Base-by-base conservation (phyloP, 1,140 invertebrate genomes). In the Tetragonula clypearis region DNA sequence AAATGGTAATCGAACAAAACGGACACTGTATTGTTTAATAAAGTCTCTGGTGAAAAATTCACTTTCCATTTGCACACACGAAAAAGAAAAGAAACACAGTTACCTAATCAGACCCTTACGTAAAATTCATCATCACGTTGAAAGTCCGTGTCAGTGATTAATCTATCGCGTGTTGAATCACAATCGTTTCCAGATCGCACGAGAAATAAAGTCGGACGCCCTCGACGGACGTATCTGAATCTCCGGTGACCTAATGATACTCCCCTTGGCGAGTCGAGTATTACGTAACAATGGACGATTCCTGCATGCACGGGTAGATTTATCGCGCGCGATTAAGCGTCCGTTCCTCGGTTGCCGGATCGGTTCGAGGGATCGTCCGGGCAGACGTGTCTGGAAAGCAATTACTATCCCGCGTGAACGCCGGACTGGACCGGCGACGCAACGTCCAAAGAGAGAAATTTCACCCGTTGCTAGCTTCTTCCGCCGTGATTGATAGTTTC, bases 351-450 rank as follows among this genome's bases (percentile, higher is more conserved):
- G 12, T 68, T 73, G 62, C 49, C 26, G 66, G 17, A 78, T 80
- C 41, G 41, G 86, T 84, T 81, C 62, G 80, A 49, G 86, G 72
- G 68, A 74, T 35, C 76, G 78, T 82, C 62, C 65, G 21, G 35
- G 72, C 73, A 62, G 83, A 58, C 65, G 79, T 76, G 83, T 62
- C 71, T 53, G 73, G 56, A 68, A 89, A 89, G 84, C 84, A 89
- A 88, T 89, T 88, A 86, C 66, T 8, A 35, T 35, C 71, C 72
- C 60, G 77, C 60, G 79, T 83, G 80, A 86, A 86, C 69, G 62
- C 84, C 77, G 65, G 60, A 23, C 62, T 72, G 72, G 41, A 58
- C 4, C 56, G 58, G 53, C 55, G 77, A 86, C 65, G 65, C 81
- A 74, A 83, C 62, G 26, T 55, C 76, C 49, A 30, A 53, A 41